phyloP scores from a whole-genome alignment of 2,888 invertebrate genomes.

The Tanytarsus gracilentus region DNA sequence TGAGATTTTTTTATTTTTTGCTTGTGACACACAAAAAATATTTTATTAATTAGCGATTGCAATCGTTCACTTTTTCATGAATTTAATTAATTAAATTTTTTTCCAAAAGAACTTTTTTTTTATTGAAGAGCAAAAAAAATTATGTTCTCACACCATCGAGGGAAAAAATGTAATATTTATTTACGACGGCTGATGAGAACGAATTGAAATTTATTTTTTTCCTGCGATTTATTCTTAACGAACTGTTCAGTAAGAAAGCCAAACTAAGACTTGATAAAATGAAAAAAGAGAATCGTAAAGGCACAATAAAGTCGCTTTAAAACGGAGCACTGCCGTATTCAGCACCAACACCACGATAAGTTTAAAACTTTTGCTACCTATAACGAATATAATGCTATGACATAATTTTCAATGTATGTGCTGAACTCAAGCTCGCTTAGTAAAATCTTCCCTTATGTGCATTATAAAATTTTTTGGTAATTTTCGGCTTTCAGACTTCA shows the following conservation, averaged over 20 bases:
- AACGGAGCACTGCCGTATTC: background rate
- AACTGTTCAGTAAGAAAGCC: background rate
- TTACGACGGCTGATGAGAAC: background rate
- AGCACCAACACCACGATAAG: too few species aligned
- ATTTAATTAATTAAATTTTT: too few species aligned
- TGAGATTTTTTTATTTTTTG: background rate
- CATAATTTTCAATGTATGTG: background rate
- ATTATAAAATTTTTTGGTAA: too few species aligned
- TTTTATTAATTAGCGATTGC: too few species aligned
- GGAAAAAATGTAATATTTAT: too few species aligned
- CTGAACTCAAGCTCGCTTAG: background rate
- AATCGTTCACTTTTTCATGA: too few species aligned
- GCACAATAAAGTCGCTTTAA: background rate
- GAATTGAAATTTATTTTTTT: background rate
- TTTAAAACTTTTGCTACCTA: background rate
- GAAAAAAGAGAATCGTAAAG: background rate
- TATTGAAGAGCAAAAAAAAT: too few species aligned
- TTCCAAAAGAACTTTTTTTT: too few species aligned
- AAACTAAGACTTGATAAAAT: slow-evolving; percentile 10
- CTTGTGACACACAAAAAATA: too few species aligned
- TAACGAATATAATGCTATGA: background rate
- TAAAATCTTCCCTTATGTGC: too few species aligned
- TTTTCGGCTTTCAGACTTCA: too few species aligned
- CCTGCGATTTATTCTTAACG: background rate
- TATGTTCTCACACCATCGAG: too few species aligned